A percentile compares a stretch with the other conserved stretches of the same genome.
These are phyloP conservation scores for Gallinago stenura DNA, from an alignment of 2,797 vertebrate species.

Conservation along the genomic window DNA sequence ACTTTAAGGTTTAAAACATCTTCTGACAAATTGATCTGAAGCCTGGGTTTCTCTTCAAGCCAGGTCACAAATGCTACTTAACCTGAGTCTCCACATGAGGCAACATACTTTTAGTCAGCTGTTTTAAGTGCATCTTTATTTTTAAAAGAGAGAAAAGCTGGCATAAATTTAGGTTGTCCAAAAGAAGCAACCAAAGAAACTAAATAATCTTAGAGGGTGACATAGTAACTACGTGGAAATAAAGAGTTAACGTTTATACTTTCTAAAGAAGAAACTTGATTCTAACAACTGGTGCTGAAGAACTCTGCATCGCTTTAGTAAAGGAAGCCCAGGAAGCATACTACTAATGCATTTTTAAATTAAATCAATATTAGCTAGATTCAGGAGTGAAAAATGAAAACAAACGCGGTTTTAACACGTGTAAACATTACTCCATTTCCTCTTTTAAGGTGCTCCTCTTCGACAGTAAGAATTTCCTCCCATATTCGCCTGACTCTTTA, in stretches of 20 bases:
- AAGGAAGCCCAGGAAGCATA: neutral
- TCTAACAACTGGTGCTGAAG: neutral
- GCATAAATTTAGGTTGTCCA: neutral
- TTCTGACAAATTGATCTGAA: neutral
- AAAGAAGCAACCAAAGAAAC: neutral
- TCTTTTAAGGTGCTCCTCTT: neutral
- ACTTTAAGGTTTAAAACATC: neutral
- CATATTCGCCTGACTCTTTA: accelerated
- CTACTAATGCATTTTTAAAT: neutral
- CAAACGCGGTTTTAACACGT: accelerated
- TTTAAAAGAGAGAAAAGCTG: neutral
- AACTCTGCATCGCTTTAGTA: neutral
- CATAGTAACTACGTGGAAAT: neutral
- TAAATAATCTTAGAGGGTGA: neutral
- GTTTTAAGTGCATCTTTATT: neutral
- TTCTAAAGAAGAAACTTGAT: neutral
- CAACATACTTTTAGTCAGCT: neutral
- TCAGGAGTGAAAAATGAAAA: neutral
- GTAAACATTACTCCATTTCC: neutral
- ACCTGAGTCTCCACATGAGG: neutral
- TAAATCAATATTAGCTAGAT: neutral
- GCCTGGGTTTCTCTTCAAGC: neutral
- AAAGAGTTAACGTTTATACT: neutral
- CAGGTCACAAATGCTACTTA: neutral
- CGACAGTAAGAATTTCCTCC: neutral